Evolutionary conservation across 2,113 vertebrate genomes (phyloP).

Genomic region (Chlamydotis undulata): DNA sequence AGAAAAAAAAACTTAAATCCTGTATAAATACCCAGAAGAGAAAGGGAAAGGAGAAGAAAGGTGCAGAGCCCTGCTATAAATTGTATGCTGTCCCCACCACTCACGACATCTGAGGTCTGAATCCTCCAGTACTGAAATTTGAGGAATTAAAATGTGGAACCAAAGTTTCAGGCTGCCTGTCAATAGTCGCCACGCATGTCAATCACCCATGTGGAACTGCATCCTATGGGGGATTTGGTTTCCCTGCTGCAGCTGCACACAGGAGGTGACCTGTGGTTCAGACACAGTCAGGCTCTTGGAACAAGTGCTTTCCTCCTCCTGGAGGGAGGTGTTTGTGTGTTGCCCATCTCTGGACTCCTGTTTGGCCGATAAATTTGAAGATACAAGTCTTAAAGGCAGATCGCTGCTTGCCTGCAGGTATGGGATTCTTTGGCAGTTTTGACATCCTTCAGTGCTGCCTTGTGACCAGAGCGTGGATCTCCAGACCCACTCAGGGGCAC

Average conservation of each 20-base stretch:
- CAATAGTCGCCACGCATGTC: background rate
- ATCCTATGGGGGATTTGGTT: background rate
- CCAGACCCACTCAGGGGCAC: background rate
- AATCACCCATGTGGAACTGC: background rate
- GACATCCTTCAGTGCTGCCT: background rate
- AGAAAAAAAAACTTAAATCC: background rate
- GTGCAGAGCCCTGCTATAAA: background rate
- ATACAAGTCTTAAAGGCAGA: background rate
- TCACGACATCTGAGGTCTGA: background rate
- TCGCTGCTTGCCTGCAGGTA: background rate
- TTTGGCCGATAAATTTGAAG: constrained; percentile 17
- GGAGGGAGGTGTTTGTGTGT: background rate
- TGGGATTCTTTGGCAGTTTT: background rate
- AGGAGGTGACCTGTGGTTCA: constrained; percentile 18
- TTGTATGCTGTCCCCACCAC: background rate
- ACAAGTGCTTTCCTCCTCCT: constrained; percentile 52
- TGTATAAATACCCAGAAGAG: background rate
- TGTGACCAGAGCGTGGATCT: background rate
- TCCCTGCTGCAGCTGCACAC: background rate
- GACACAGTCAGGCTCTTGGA: constrained; percentile 40
- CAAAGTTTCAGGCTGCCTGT: background rate
- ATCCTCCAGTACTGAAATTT: background rate
- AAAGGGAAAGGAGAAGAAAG: background rate
- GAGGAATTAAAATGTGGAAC: background rate
- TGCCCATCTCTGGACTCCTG: constrained; percentile 10